Percentiles rank a stretch among this genome's conserved stretches.
These are phyloP conservation scores for Odontamblyopus lacepedii DNA, from an alignment of 2,797 vertebrate genomes.

Conservation along the genomic window DNA sequence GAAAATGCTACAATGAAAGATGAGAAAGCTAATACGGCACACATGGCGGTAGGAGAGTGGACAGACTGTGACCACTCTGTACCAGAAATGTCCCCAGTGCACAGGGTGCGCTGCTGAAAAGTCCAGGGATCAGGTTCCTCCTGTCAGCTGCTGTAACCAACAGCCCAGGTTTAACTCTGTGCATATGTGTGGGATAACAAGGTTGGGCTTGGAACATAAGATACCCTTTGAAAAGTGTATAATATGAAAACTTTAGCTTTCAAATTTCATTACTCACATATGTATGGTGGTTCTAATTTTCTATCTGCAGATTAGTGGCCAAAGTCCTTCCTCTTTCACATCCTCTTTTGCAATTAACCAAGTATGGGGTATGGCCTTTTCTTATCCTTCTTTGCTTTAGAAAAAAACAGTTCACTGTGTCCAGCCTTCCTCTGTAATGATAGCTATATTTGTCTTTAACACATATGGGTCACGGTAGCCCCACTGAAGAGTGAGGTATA, in stretches of 20 bases:
- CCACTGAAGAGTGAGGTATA: constrained; percentile 18
- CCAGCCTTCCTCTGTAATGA: constrained; percentile 39
- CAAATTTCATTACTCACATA: background rate
- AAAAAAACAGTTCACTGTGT: constrained; percentile 46
- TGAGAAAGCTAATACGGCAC: constrained; percentile 34
- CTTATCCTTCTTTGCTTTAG: constrained; percentile 49
- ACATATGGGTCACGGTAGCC: constrained; percentile 60
- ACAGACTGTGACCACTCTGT: constrained; percentile 49
- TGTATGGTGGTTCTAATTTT: constrained; percentile 1
- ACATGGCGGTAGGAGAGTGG: constrained; percentile 36
- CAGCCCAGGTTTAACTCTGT: constrained; percentile 54
- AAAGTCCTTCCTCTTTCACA: constrained; percentile 58
- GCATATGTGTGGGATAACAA: constrained; percentile 30
- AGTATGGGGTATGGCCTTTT: constrained; percentile 31
- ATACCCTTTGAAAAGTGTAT: background rate
- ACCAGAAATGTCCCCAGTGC: constrained; percentile 69
- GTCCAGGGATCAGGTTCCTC: constrained; percentile 70
- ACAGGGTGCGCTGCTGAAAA: constrained; percentile 66
- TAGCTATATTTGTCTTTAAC: constrained; percentile 73
- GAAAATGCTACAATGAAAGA: constrained; percentile 26
- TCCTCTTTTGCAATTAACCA: constrained; percentile 41
- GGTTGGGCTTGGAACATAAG: background rate
- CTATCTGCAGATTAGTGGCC: background rate
- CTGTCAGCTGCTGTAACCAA: constrained; percentile 68
- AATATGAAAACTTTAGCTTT: background rate